Conservation (phyloP, 2,797 vertebrate genomes). For the Eremophila alpestris region DNA sequence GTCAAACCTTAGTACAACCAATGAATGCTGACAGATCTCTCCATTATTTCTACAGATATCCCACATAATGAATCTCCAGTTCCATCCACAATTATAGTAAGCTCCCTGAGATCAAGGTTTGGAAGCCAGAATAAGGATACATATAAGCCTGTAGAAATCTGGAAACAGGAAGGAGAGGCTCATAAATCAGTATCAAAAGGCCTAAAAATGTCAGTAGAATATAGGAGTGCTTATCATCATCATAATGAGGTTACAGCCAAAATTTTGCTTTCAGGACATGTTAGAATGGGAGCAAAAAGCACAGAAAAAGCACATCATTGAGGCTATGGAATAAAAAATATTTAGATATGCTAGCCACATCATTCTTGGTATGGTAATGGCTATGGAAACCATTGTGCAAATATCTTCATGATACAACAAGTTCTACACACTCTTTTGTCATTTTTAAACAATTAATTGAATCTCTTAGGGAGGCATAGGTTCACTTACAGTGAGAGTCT, state of each 20-base stretch:
- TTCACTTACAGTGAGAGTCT: background rate
- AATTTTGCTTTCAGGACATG: background rate
- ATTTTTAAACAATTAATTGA: background rate
- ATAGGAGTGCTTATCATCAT: background rate
- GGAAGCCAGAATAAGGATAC: background rate
- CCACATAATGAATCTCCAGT: background rate
- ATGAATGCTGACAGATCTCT: background rate
- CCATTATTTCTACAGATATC: background rate
- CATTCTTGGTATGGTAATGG: background rate
- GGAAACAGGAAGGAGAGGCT: background rate
- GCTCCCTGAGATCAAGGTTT: background rate
- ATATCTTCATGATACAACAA: background rate
- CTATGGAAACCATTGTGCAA: background rate
- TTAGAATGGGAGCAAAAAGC: background rate
- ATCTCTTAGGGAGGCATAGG: background rate
- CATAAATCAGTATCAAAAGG: background rate
- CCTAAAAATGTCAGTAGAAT: background rate
- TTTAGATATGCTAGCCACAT: background rate
- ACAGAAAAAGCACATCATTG: background rate
- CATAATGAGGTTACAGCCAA: background rate
- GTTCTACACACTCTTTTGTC: background rate
- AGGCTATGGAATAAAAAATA: background rate
- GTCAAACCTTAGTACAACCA: background rate
- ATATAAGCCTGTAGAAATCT: background rate
- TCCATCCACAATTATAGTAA: background rate